phyloP scores from a whole-genome alignment of 2,888 invertebrate genomes.

The Encarsia formosa region DNA sequence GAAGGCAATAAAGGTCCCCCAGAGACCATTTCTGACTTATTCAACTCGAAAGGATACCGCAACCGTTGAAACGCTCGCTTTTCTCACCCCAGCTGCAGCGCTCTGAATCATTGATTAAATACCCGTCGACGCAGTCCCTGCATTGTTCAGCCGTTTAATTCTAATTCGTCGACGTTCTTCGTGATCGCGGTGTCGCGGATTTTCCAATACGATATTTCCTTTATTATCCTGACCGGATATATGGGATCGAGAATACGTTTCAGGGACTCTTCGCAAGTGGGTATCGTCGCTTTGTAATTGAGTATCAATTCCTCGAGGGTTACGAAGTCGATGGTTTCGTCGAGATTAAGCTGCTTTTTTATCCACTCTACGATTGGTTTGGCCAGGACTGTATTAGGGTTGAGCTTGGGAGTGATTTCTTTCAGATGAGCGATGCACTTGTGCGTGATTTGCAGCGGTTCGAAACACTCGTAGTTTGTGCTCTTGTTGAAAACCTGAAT shows the following conservation, averaged over 20 bases:
- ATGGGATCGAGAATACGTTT: conserved; percentile 37
- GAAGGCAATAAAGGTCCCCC: too few relatives aligned
- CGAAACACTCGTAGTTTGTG: conserved; percentile 41
- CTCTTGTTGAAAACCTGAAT: conserved; percentile 44
- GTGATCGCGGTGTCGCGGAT: conserved; percentile 1
- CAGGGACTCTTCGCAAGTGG: conserved; percentile 29
- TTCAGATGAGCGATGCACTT: conserved; percentile 24
- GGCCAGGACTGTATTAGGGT: background rate
- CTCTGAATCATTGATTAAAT: too few relatives aligned
- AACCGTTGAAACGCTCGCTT: too few relatives aligned
- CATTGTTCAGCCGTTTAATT: too few relatives aligned
- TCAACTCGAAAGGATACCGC: too few relatives aligned
- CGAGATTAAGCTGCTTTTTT: conserved; percentile 6
- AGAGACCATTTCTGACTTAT: too few relatives aligned
- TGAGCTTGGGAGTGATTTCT: conserved; percentile 2
- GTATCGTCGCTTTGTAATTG: conserved; percentile 30
- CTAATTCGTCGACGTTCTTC: too few relatives aligned
- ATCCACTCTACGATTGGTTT: conserved; percentile 32
- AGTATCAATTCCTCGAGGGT: conserved; percentile 30
- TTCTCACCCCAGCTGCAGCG: too few relatives aligned
- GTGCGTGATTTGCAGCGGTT: conserved; percentile 36
- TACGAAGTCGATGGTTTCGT: conserved; percentile 22
- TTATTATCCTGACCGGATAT: conserved; percentile 38
- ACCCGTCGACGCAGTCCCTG: too few relatives aligned
- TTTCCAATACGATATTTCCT: conserved; percentile 30